Base-by-base conservation (phyloP, 2,888 invertebrate species). In the Drosophila histrio region DNA sequence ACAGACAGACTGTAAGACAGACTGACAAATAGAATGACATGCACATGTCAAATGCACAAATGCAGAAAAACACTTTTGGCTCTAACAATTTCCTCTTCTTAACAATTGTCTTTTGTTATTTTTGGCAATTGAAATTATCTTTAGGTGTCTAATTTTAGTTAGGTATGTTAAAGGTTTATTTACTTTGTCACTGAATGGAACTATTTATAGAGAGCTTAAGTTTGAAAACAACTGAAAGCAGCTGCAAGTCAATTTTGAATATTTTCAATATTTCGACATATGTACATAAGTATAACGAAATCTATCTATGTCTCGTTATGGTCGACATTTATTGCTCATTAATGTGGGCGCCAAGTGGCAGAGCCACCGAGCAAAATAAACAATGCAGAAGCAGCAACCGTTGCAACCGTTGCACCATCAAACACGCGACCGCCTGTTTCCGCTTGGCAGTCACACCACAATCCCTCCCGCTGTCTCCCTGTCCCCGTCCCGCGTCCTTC, bases 21-120 rank as follows among this genome's bases (percentile, higher is more conserved):
- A 28, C 24, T 15, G 43, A 70, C 49, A 39, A 30, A 63, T 49
- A 19, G 63, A 73, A 53, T 81, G 82, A 83, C 86, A 86, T 86
- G 83, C 86, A 83, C 73, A 80, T 83, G 86, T 86, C 86, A 86
- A 78, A 86, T 72, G 78, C 66, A 64, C n/a, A n/a, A n/a, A n/a
- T n/a, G n/a, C n/a, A n/a, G n/a, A n/a, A n/a, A n/a, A n/a, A n/a
- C 66, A 65, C 5, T 38, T 64, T 63, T 67, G 57, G 62, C 46
- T 58, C 39, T 39, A 32, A 11, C 17, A 39, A 39, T 22, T 17
- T 34, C 50, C 46, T 47, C 44, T 11, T 34, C 15, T 38, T 50
- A 11, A 2, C 22, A 19, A n/a, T 49, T 58, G 19, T 30, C 17
- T 2, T 44, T 52, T 62, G 60, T 82, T 82, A 85, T 85, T 83